Evolutionary conservation across 1,140 invertebrate species (phyloP), one percentile per base, ranked within the genome.

Genomic region (Dendrolimus kikuchii): DNA sequence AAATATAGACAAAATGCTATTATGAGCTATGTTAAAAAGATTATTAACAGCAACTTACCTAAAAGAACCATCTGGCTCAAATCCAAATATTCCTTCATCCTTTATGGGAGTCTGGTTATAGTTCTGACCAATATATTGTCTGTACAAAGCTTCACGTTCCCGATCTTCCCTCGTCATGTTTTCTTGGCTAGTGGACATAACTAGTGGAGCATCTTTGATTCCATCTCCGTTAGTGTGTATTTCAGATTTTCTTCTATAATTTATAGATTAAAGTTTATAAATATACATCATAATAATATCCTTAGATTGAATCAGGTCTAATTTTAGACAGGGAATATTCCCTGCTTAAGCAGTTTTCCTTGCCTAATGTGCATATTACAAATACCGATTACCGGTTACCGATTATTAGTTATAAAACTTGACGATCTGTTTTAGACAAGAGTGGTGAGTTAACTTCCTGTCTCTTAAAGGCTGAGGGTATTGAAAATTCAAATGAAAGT

Each of bases 91-190:
- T 38, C 87, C 89, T 81, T 90, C 90, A 58, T 91, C 88, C 66
- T 89, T 88, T 6, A 90, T 90, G 0, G 90, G 90, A n/a, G 88
- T 87, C 71, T 90, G 88, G 55, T 76, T 87, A 59, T 90, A 89
- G 64, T 90, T 89, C 71, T 83, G 74, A 52, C 66, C 55, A 63
- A 85, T 68, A 46, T 82, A 80, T 62, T 81, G 69, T 63, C 63
- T 66, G 56, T 85, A 86, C 54, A 77, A 60, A 49, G 74, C 66
- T 68, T 85, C 73, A 54, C 77, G 59, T 68, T 87, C 74, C 37
- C 76, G 61, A 53, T 84, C 77, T 64, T 86, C 79, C 61, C 71
- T 73, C 5, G 82, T 84, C 68, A 90, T 88, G 70, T 90, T 89
- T 74, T 91, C 89, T 71, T 90, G 89, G 66, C 89, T 90, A 0